A percentile compares a stretch with the other conserved stretches of the same genome.
These are phyloP conservation scores for Ptychochromis oligacanthus DNA, from an alignment of 2,113 vertebrate genomes.

Conservation along the genomic window DNA sequence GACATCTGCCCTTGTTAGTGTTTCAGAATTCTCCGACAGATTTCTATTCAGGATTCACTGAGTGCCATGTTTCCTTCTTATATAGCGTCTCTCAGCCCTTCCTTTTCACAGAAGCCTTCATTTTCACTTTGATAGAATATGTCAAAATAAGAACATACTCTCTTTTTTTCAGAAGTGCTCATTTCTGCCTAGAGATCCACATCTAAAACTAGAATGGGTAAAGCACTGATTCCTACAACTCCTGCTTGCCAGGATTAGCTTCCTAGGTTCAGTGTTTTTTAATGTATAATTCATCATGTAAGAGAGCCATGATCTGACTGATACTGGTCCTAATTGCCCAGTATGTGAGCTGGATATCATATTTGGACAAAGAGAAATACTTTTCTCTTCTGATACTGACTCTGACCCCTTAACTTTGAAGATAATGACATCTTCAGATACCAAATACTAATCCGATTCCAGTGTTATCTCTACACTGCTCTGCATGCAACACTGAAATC, in stretches of 20 bases:
- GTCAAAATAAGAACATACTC: too few relatives aligned
- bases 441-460: too few relatives aligned
- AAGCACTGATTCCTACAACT: neutral
- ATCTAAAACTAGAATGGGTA: neutral
- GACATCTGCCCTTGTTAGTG: neutral
- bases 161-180: too few relatives aligned
- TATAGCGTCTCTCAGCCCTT: neutral
- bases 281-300: neutral
- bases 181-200: neutral
- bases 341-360: neutral
- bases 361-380: neutral
- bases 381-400: neutral
- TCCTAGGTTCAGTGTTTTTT: neutral
- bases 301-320: neutral
- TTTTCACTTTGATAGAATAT: neutral
- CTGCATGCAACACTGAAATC: too few relatives aligned
- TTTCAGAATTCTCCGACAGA: rapidly evolving
- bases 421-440: too few relatives aligned
- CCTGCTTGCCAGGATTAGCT: neutral
- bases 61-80: neutral
- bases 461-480: too few relatives aligned
- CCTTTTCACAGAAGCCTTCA: neutral
- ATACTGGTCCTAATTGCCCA: neutral
- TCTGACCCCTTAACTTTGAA: too few relatives aligned
- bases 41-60: neutral